Evolutionary conservation across 1,140 invertebrate species (phyloP), one percentile per base, ranked within the genome.

Genomic region (Eriosoma lanigerum): DNA sequence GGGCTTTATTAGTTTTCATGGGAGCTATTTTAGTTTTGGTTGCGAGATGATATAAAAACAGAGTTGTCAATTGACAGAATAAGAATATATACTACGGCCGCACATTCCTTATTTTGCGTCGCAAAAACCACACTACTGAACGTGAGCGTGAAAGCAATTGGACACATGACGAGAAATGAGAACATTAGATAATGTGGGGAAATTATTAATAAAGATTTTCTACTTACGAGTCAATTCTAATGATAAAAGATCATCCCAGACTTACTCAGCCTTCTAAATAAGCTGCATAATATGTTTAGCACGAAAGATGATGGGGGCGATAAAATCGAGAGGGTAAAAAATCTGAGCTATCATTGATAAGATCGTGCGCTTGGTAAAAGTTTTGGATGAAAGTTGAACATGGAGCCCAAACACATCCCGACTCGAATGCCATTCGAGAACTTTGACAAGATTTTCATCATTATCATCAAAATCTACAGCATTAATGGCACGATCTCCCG

Each of bases 301-400:
- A 38, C 66, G 81, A 2, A 84, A 82, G 4, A 83, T 82, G 8
- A 86, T 60, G 4, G 86, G 85, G 1, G 84, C 81, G 0, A 87
- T 24, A 82, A 85, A 85, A 0, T 86, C 85, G 6, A 87, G 50
- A 1, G 86, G 86, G 82, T 87, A 86, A 82, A 85, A 88, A 38
- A 88, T 81, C 24, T 83, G 84, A 12, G 82, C 81, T 3, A 85
- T 84, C 1, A 82, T 81, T 5, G 85, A 86, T 15, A 87, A 48
- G 1, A 86, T 24, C 5, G 44, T 44, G 38, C 86, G 68, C 83
- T 87, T 86, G 3, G 82, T 82, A 0, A 19, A 17, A 5, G 17
- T n/a, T n/a, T n/a, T n/a, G n/a, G n/a, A n/a, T n/a, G n/a, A n/a
- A n/a, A n/a, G n/a, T n/a, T n/a, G n/a, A n/a, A n/a, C n/a, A n/a